Base-by-base conservation (phyloP, 92 coral and sea anemone genomes). In the Siderastrea siderea region DNA sequence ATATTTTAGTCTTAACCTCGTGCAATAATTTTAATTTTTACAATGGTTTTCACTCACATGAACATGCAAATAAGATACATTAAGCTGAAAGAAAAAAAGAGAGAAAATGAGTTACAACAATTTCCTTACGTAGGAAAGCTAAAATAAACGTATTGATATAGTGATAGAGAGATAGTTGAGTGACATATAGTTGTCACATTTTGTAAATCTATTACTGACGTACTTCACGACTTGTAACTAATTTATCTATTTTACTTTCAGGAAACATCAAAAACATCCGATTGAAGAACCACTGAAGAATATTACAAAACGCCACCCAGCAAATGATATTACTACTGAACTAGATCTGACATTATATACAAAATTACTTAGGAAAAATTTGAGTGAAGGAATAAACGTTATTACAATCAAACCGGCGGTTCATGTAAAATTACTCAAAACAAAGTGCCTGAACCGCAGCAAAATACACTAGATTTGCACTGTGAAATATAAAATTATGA, bases 241-340 rank as follows among this genome's bases (percentile, higher is more conserved):
- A 19, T 19, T 44, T 51, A 0, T 47, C 19, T 47, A 7, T 26
- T 46, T 52, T 46, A 10, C 13, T 45, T 81, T 11, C 64, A 81
- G 86, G 77, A 45, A 4, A 68, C 44, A 44, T 59, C 66, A 46
- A 73, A 69, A 11, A 68, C 46, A 38, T 69, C 67, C 10, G 54
- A 81, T 53, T 81, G 58, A 81, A 55, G 44, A 69, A 47, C 53
- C 1, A 5, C 8, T 15, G n/a, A 54, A 3, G 38, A 17, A 43
- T 16, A 69, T 4, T 7, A 79, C 5, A 62, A 62, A 50, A 63
- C 19, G 16, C 73, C n/a, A 48, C 74, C 17, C 53, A 8, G 71
- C n/a, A 3, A 63, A 63, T 7, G 74, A 63, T 4, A 26, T 13
- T 12, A 11, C 45, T 12, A 50, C 26, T 26, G 45, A 65, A 7